Evolutionary conservation across 53 echinoderm and acorn worm species (phyloP), one percentile per base, ranked within the genome.

Genomic region (Luidia sarsii): DNA sequence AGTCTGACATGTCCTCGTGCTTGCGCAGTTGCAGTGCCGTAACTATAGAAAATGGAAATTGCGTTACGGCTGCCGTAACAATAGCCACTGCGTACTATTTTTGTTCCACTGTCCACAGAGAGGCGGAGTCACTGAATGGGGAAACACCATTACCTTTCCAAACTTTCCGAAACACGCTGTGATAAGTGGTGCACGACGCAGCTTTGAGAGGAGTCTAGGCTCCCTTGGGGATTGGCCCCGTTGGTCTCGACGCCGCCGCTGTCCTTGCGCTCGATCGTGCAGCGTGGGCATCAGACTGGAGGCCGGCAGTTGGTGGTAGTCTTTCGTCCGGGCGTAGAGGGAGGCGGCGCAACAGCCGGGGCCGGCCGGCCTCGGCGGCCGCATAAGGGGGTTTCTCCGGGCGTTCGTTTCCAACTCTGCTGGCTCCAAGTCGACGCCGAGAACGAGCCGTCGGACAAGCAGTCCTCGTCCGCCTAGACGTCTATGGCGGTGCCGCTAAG

Each of bases 251-350:
- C 57, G 39, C 33, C 52, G 71, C 55, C 57, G 31, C 74, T 74
- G 57, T 74, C 74, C 28, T 74, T 57, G 25, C 74, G 56, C 18
- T n/a, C n/a, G n/a, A n/a, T 74, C 74, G 56, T 74, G 74, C 9
- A 74, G 28, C 19, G 74, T 74, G 27, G 74, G 74, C 74, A 74
- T 38, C n/a, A n/a, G n/a, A n/a, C n/a, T n/a, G n/a, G n/a, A n/a
- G 28, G 74, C 39, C 25, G n/a, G 57, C 3, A 38, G 64, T 1
- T 74, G 57, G 2, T 74, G 56, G 22, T 36, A 37, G 22, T 25
- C 27, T 33, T n/a, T n/a, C n/a, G n/a, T n/a, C n/a, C 25, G 54
- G 39, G 9, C 3, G 74, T 74, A 74, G 1, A 74, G 74, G 57
- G 55, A 16, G 38, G 15, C 37, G n/a, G n/a, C 16, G 57, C 29